Percentiles rank a stretch among this genome's conserved stretches.
Conservation (phyloP, 2,888 invertebrate genomes). For the Paralinhomoeus sp. region DNA sequence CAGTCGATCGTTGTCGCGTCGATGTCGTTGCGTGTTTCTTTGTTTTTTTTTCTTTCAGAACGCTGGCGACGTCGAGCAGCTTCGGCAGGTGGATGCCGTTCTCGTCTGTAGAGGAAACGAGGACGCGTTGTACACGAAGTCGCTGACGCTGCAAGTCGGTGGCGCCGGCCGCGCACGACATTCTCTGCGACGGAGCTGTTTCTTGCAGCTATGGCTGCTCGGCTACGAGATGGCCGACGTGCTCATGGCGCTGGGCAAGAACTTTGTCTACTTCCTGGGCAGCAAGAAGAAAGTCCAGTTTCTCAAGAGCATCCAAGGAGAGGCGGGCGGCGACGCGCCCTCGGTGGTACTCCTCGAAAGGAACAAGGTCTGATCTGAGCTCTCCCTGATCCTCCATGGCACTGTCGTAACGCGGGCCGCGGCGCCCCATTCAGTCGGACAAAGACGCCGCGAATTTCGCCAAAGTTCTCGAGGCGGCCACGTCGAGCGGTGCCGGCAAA, state of each 20-base stretch:
- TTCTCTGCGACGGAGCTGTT: too few relatives aligned
- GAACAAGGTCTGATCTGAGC: too few relatives aligned
- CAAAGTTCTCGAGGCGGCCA: slow-evolving; percentile 51
- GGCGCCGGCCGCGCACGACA: background rate
- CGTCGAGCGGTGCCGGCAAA: slow-evolving; percentile 52
- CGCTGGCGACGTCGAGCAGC: slow-evolving; percentile 23
- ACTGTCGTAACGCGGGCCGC: too few relatives aligned
- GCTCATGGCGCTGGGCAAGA: slow-evolving; percentile 64
- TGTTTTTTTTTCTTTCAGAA: too few relatives aligned
- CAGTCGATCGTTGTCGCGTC: too few relatives aligned
- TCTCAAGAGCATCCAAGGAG: slow-evolving; percentile 66
- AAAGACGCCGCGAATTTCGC: slow-evolving; percentile 62
- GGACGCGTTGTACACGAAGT: slow-evolving; percentile 85
- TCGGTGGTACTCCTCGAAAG: too few relatives aligned
- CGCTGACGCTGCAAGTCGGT: slow-evolving; percentile 63
- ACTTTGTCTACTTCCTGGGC: slow-evolving; percentile 63
- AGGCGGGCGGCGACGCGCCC: slow-evolving; percentile 39
- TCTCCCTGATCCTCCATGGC: too few relatives aligned
- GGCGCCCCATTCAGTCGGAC: slow-evolving; percentile 49
- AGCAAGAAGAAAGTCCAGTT: slow-evolving; percentile 97
- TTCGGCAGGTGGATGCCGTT: slow-evolving; percentile 57
- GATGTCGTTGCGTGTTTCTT: too few relatives aligned
- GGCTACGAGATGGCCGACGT: slow-evolving; percentile 92
- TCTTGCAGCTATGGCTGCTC: slow-evolving; percentile 66
- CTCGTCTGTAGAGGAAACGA: slow-evolving; percentile 75